Conservation (phyloP, 2,888 invertebrate species). For the Rhingia rostrata region DNA sequence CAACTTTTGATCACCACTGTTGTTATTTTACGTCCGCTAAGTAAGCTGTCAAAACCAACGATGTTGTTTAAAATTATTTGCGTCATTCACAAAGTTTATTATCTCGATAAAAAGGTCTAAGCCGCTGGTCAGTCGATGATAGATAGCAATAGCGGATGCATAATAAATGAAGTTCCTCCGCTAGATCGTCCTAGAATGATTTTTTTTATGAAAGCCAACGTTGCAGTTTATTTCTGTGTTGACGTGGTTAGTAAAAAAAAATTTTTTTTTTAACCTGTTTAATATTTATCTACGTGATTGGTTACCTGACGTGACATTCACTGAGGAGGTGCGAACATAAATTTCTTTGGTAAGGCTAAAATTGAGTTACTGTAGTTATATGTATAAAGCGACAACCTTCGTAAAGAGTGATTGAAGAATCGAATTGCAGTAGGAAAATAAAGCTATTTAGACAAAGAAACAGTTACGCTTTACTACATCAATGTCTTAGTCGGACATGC, state of each 20-base stretch:
- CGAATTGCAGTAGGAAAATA: too few species aligned
- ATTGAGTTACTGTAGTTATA: too few species aligned
- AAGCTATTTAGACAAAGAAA: too few species aligned
- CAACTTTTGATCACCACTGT: constrained; percentile 25
- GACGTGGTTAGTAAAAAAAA: neutral
- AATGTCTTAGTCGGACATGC: too few species aligned
- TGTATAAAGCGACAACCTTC: too few species aligned
- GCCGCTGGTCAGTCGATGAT: constrained; percentile 49
- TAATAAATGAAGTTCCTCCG: constrained; percentile 35
- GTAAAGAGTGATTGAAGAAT: too few species aligned
- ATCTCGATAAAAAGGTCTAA: constrained; percentile 37
- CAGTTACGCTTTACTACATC: too few species aligned
- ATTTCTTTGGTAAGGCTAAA: too few species aligned
- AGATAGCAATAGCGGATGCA: constrained; percentile 51
- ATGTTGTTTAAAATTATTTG: constrained; percentile 41
- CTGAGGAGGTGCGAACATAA: too few species aligned
- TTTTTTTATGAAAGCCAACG: neutral
- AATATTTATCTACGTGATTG: too few species aligned
- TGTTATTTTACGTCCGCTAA: neutral
- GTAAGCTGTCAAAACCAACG: constrained; percentile 44
- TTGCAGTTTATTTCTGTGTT: neutral
- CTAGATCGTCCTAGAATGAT: neutral
- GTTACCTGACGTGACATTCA: too few species aligned
- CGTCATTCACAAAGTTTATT: constrained; percentile 41
- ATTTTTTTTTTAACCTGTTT: too few species aligned